Evolutionary conservation across 2,113 vertebrate genomes (phyloP), one percentile per base, ranked within the genome.

Genomic region (Apteryx mantelli): DNA sequence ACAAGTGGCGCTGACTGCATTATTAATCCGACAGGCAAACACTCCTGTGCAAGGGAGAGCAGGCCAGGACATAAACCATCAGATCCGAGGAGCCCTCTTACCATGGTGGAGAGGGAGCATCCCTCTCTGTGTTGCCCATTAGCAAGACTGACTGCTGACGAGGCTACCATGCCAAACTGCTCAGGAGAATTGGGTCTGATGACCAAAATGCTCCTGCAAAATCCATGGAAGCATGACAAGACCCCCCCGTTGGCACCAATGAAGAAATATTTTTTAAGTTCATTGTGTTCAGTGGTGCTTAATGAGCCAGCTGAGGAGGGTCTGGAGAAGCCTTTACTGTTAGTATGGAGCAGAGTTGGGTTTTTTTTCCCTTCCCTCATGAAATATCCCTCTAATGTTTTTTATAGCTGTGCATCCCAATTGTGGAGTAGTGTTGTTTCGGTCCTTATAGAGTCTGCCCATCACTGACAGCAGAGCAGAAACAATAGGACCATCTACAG

Each of bases 1-100:
- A 93, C 91, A 92, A 56, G 73, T 91, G 79, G 74, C 61, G 68
- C 18, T 36, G 86, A 22, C 74, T 85, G 74, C 44, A 5, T 26
- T 82, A 93, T 48, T 91, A 80, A 65, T 65, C 76, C 88, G 88
- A 86, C 82, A 89, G 77, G 69, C 73, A 94, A 81, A 88, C 34
- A 16, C 28, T 82, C 80, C 92, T 64, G 42, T 7, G 15, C n/a
- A 9, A 68, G 21, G 82, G 40, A 83, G 28, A 75, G 32, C 56
- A 40, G 61, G 42, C 61, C 40, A n/a, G 42, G 55, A 22, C 38
- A 7, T 7, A 86, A 91, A 36, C 81, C 81, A 3, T 82, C 42
- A 34, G 32, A 80, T 61, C 66, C 84, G 74, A 70, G 36, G 66
- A 69, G 73, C 28, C 65, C 65, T 71, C 75, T 40, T 76, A 53